Evolutionary conservation across 2,888 invertebrate species (phyloP).

Genomic region (Acronicta leporina): DNA sequence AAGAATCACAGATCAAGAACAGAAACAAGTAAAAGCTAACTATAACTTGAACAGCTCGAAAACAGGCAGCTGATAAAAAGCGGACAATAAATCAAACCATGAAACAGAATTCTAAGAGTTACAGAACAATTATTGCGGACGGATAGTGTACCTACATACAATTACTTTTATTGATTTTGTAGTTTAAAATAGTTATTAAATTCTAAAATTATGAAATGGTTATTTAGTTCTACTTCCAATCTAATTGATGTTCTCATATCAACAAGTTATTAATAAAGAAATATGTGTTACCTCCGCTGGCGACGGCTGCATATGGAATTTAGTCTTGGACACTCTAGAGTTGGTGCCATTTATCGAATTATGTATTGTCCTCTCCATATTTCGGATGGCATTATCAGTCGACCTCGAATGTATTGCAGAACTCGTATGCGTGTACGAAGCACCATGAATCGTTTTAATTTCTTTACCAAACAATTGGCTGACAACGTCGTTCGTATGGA

Average conservation of each 20-base stretch:
- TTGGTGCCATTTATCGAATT: slow-evolving; percentile 63
- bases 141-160: background rate
- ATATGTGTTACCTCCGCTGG: slow-evolving; percentile 69
- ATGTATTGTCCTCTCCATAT: slow-evolving; percentile 64
- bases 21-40: slow-evolving; percentile 3
- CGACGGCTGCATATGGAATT: slow-evolving; percentile 53
- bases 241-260: background rate
- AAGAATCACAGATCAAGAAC: background rate
- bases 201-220: too few relatives aligned
- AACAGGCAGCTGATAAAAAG: background rate
- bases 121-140: background rate
- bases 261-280: background rate
- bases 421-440: slow-evolving; percentile 39
- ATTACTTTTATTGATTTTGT: background rate
- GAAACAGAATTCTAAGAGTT: background rate
- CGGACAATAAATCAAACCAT: background rate
- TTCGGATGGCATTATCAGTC: slow-evolving; percentile 66
- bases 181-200: too few relatives aligned
- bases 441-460: slow-evolving; percentile 54
- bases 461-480: slow-evolving; percentile 51
- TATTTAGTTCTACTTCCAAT: too few relatives aligned
- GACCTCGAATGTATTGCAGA: slow-evolving; percentile 48
- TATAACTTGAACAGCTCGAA: background rate
- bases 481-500: slow-evolving; percentile 36
- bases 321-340: slow-evolving; percentile 36